Percentiles rank a stretch among this genome's conserved stretches.
Evolutionary conservation across 53 echinoderm and acorn worm genomes (phyloP).

Genomic region (Holothuria scabra): DNA sequence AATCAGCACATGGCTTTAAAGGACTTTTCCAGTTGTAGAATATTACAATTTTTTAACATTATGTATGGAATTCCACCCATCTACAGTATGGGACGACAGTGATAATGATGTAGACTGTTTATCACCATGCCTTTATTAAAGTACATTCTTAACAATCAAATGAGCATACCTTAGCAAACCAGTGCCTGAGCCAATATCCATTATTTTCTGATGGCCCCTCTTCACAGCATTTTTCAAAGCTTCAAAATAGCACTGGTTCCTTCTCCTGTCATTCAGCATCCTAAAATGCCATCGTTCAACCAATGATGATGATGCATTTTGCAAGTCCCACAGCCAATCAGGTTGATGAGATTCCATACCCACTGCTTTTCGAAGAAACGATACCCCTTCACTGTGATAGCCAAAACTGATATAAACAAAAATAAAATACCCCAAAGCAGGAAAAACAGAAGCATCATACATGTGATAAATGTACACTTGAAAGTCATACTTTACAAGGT

Average conservation of each 20-base stretch:
- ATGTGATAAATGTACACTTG: too few species aligned
- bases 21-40: too few species aligned
- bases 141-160: background rate
- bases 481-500: too few species aligned
- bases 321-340: constrained; percentile 51
- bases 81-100: too few species aligned
- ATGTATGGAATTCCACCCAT: too few species aligned
- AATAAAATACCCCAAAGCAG: too few species aligned
- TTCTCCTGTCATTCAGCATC: constrained; percentile 76
- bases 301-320: constrained; percentile 62
- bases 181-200: constrained; percentile 86
- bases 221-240: constrained; percentile 65
- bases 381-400: constrained; percentile 47
- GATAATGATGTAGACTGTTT: too few species aligned
- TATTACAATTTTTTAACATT: too few species aligned
- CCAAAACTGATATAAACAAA: constrained; percentile 10
- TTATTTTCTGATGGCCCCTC: constrained; percentile 61
- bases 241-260: constrained; percentile 66
- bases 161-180: constrained; percentile 69
- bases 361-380: constrained; percentile 62
- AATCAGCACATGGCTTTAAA: too few species aligned
- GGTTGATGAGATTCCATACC: constrained; percentile 36
- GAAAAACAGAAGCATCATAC: too few species aligned
- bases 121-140: too few species aligned
- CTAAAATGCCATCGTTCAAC: constrained; percentile 85